Conservation (phyloP, 2,888 invertebrate species). For the Pyrrhopygopsis socrates region DNA sequence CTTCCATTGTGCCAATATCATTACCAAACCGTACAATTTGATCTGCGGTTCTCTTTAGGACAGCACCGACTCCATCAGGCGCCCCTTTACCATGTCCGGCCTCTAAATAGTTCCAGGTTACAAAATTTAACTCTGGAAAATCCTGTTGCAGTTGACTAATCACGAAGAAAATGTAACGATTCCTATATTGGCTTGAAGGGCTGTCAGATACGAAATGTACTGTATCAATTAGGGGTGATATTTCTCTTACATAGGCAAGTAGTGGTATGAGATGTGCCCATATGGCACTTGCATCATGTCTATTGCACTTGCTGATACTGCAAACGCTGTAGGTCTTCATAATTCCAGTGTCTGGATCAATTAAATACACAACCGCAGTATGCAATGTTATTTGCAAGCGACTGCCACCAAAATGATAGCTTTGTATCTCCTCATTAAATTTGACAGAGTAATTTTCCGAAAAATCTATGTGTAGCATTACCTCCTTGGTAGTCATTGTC, state of each 20-base stretch:
- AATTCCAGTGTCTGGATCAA: constrained; percentile 37
- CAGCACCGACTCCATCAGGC: constrained; percentile 75
- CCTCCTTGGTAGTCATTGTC: too few relatives aligned
- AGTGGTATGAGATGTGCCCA: constrained; percentile 72
- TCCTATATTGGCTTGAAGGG: constrained; percentile 69
- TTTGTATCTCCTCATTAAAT: constrained; percentile 58
- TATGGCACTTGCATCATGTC: constrained; percentile 64
- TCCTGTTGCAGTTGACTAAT: constrained; percentile 50
- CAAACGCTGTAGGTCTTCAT: constrained; percentile 59
- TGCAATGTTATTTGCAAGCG: constrained; percentile 56
- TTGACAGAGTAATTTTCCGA: constrained; percentile 54
- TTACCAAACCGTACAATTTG: constrained; percentile 33
- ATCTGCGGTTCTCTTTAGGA: constrained; percentile 65
- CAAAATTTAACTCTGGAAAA: constrained; percentile 43
- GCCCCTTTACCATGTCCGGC: constrained; percentile 75
- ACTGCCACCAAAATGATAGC: constrained; percentile 58
- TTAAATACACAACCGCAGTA: constrained; percentile 35
- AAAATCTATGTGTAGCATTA: constrained; percentile 34
- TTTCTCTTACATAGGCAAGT: constrained; percentile 16
- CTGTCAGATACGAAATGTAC: constrained; percentile 65
- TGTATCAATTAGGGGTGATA: constrained; percentile 45
- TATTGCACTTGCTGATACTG: constrained; percentile 59
- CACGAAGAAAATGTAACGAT: constrained; percentile 55
- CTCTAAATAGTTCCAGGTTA: constrained; percentile 76
- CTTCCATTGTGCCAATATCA: constrained; percentile 41